Conservation (phyloP, 2,113 vertebrate species). For the Chamaetylas fuelleborni region DNA sequence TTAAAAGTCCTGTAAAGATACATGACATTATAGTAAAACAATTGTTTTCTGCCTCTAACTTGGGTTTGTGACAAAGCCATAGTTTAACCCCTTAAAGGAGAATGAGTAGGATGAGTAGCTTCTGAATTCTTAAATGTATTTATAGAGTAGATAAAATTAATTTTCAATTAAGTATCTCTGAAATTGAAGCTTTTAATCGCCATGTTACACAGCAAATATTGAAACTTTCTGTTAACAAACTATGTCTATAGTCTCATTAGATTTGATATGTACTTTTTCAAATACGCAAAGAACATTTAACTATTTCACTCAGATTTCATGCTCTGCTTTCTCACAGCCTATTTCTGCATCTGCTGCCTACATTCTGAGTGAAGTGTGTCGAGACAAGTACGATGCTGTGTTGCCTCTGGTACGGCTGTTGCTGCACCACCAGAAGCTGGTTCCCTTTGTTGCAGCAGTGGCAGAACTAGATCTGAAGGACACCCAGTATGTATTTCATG, state of each 20-base stretch:
- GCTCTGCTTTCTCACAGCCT: slow-evolving; percentile 74
- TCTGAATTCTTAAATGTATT: background rate
- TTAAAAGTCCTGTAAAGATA: background rate
- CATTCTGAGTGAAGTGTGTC: slow-evolving; percentile 92
- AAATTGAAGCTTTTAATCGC: background rate
- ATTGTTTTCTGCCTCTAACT: background rate
- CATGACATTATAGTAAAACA: background rate
- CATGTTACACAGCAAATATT: background rate
- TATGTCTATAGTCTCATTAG: accelerated
- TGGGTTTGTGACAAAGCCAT: background rate
- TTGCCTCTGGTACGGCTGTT: slow-evolving; percentile 90
- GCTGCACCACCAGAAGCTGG: slow-evolving; percentile 91
- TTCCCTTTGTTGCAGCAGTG: slow-evolving; percentile 90
- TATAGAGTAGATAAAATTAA: background rate
- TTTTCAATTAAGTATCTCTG: background rate
- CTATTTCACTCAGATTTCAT: background rate
- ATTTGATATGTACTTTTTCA: background rate
- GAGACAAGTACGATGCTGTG: slow-evolving; percentile 90
- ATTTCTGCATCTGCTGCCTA: slow-evolving; percentile 94
- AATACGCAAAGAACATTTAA: background rate
- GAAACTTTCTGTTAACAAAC: background rate
- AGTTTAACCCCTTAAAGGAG: background rate
- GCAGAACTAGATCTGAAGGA: slow-evolving; percentile 90
- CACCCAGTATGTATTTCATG: slow-evolving; percentile 85
- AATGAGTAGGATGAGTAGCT: background rate